Conservation (phyloP, 2,113 vertebrate species). For the Prinia subflava region DNA sequence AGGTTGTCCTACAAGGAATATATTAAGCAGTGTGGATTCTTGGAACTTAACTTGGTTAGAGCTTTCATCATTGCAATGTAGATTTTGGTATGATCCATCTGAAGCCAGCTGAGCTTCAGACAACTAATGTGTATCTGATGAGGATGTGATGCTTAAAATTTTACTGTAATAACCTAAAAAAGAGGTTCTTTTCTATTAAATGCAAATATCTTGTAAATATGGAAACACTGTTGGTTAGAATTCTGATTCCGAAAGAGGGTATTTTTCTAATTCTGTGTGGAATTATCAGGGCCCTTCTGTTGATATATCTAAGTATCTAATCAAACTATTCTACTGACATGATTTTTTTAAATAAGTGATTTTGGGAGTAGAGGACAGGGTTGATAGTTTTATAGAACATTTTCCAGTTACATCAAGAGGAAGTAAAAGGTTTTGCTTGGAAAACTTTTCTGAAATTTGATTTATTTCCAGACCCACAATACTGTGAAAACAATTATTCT, state of each 20-base stretch:
- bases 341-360: background rate
- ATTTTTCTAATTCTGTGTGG: background rate
- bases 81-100: background rate
- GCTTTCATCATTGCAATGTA: rapidly evolving
- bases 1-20: background rate
- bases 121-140: background rate
- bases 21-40: rapidly evolving
- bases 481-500: background rate
- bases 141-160: background rate
- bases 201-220: background rate
- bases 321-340: background rate
- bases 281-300: background rate
- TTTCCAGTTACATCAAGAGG: background rate
- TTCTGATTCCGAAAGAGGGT: background rate
- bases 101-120: background rate
- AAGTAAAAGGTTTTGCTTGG: background rate
- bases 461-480: background rate
- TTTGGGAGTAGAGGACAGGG: background rate
- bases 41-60: background rate
- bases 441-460: background rate
- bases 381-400: rapidly evolving
- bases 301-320: background rate
- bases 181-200: background rate
- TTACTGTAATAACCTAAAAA: background rate
- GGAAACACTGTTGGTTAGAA: background rate